Percentiles rank a stretch among this genome's conserved stretches.
phyloP scores from a whole-genome alignment of 2,888 invertebrate species.

The Campaea margaritaria region DNA sequence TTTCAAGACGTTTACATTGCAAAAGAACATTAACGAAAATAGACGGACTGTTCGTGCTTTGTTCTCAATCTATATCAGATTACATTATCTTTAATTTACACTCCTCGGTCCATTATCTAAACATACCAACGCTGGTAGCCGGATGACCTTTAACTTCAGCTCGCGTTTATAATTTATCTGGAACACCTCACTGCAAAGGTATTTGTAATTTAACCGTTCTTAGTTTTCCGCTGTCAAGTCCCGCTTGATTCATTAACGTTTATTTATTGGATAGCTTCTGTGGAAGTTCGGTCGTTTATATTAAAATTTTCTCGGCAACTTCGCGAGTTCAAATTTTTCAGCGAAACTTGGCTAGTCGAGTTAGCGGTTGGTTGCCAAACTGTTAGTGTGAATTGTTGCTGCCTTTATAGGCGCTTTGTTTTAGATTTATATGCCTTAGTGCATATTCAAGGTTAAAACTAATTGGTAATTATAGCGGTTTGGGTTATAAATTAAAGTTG shows the following conservation, averaged over 20 bases:
- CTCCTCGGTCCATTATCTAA: not conserved
- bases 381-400: conserved; percentile 30
- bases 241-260: conserved; percentile 64
- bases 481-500: conserved; percentile 32
- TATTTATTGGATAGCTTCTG: conserved; percentile 63
- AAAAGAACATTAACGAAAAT: too few species aligned
- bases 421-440: conserved; percentile 42
- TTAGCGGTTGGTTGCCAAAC: conserved; percentile 35
- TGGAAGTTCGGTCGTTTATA: conserved; percentile 63
- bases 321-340: conserved; percentile 52
- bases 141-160: conserved; percentile 17
- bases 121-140: conserved; percentile 11
- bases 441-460: conserved; percentile 38
- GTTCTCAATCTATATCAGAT: conserved; percentile 2
- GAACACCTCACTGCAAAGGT: conserved; percentile 38
- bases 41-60: not conserved
- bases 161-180: conserved; percentile 31
- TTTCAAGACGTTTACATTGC: not conserved
- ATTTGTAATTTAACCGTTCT: conserved; percentile 54
- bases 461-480: conserved; percentile 38
- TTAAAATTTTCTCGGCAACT: conserved; percentile 60
- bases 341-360: conserved; percentile 39
- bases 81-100: not conserved
- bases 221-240: conserved; percentile 51
- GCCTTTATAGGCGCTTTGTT: conserved; percentile 37